Evolutionary conservation across 2,888 invertebrate genomes (phyloP).

Genomic region (Oscheius sp.): DNA sequence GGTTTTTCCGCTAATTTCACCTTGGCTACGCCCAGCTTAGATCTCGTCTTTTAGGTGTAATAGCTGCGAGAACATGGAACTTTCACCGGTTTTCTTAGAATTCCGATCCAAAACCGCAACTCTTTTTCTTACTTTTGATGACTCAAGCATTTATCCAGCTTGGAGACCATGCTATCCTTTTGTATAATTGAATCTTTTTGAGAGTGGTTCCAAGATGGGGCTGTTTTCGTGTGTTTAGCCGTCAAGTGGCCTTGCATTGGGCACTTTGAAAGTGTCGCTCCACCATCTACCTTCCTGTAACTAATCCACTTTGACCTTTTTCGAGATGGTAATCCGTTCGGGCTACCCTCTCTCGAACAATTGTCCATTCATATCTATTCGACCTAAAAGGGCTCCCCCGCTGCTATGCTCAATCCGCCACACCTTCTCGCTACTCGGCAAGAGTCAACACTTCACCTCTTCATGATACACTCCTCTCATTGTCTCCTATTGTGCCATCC

Average conservation of each 20-base stretch:
- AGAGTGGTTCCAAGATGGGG: slow-evolving; percentile 13
- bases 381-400: slow-evolving; percentile 20
- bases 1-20: slow-evolving; percentile 15
- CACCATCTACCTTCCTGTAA: slow-evolving; percentile 17
- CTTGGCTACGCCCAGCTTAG: neutral
- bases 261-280: slow-evolving; percentile 20
- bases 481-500: neutral
- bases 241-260: slow-evolving; percentile 22
- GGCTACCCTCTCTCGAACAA: neutral
- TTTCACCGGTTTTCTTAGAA: neutral
- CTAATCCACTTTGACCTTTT: neutral
- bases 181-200: neutral
- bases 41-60: neutral
- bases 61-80: too few species aligned
- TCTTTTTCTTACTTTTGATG: neutral
- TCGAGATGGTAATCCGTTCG: neutral
- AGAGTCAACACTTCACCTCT: slow-evolving; percentile 15
- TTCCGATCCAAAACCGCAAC: neutral
- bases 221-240: slow-evolving; percentile 27
- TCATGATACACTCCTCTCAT: neutral
- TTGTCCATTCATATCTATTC: slow-evolving; percentile 8
- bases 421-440: neutral
- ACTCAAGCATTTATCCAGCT: neutral
- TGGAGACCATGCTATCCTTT: neutral
- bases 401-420: neutral